Base-by-base conservation (phyloP, 2,797 vertebrate species). In the Diglossa cyanea region DNA sequence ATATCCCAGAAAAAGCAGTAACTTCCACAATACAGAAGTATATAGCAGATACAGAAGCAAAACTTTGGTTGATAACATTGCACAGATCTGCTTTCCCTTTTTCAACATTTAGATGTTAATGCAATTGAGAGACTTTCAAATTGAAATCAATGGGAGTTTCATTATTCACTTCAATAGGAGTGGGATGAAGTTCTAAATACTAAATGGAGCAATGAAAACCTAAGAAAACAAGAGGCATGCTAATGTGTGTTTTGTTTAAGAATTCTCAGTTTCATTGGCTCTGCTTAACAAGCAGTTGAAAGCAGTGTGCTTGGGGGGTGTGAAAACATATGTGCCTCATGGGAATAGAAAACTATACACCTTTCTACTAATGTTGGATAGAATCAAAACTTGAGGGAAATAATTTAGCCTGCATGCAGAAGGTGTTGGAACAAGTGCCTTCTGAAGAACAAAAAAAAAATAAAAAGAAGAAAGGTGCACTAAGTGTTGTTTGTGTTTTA, bases 201-300 rank as follows among this genome's bases (percentile, higher is more conserved):
- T 67, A 95, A 96, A 97, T 72, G 75, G 72, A 92, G 86, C 89
- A 94, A 75, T 60, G 92, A 87, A 95, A 94, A 93, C 17, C 63
- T 80, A 74, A 92, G 88, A 84, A 93, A 92, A 81, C 71, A 93
- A 87, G 61, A 87, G 50, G 70, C 74, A 92, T 88, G 66, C 66
- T 86, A 93, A 93, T 89, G 58, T 72, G 61, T 82, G 50, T 71
- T 95, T 95, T 95, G 72, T 91, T 93, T 92, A 90, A 92, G 75
- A 83, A 87, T 94, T 94, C 31, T 72, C 71, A 18, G 25, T 91
- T 91, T 91, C 54, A 61, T 51, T 78, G 42, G 31, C 25, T 93
- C 47, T 66, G 45, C 84, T 94, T 83, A 92, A 47, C 50, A 80
- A 89, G 57, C 39, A 92, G 35, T 71, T 92, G 84, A 94, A 95